Evolutionary conservation across 2,797 vertebrate species (phyloP).

Genomic region (Pteronotus mesoamericanus): DNA sequence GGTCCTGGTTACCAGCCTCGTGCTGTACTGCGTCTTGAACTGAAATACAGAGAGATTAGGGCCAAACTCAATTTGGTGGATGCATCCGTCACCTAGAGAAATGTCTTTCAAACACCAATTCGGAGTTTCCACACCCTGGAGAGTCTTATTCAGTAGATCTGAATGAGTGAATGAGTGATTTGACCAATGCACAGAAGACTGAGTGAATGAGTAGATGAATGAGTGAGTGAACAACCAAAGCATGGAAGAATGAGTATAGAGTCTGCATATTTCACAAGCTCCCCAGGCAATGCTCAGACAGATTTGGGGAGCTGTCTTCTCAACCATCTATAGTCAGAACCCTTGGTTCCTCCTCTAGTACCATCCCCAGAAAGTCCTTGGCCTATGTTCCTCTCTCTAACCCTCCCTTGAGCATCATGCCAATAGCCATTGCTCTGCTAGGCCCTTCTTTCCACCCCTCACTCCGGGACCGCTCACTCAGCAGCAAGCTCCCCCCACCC

Average conservation of each 20-base stretch:
- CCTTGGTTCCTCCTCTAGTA: background rate
- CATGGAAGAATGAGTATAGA: background rate
- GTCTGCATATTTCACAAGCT: background rate
- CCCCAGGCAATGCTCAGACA: background rate
- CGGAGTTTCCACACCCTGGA: background rate
- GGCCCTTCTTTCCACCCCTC: background rate
- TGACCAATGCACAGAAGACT: background rate
- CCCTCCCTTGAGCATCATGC: background rate
- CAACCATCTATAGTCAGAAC: background rate
- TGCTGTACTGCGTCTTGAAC: slow-evolving; percentile 97
- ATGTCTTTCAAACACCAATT: background rate
- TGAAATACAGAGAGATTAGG: slow-evolving; percentile 78
- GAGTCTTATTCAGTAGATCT: background rate
- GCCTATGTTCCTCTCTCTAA: background rate
- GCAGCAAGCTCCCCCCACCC: background rate
- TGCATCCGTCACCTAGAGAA: background rate
- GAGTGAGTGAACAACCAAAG: background rate
- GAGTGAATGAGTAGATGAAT: background rate
- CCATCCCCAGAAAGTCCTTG: background rate
- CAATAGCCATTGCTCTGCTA: background rate
- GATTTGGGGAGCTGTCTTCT: background rate
- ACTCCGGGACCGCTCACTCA: background rate
- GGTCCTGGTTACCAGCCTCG: slow-evolving; percentile 86
- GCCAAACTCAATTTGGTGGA: background rate
- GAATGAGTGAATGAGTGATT: background rate